Evolutionary conservation across 2,888 invertebrate genomes (phyloP), one percentile per base, ranked within the genome.

Genomic region (Boloria euphrosyne): DNA sequence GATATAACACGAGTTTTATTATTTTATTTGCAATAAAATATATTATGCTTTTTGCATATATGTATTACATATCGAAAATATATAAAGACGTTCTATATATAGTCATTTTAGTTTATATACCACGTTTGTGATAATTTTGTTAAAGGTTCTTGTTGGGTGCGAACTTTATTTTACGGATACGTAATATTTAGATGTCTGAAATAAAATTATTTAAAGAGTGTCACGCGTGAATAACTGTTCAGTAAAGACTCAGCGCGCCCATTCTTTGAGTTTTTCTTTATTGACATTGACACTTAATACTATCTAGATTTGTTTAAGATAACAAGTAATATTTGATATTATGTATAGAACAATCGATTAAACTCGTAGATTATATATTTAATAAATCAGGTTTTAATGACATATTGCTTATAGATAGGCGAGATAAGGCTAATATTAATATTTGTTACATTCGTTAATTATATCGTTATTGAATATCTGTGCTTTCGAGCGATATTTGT

Each of bases 361-460:
- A 22, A 46, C 44, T 46, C 27, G n/a, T 46, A 5, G 46, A 54
- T 49, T 58, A 62, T 59, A 57, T 16, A 3, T 62, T 50, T 31
- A 43, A 55, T 57, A 64, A 68, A 68, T 68, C 68, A 63, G 52
- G 66, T 47, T 54, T 27, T 52, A 51, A 47, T 68, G 46, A 43
- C 43, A 49, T 58, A 65, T 68, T 62, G 47, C 47, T 57, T 47
- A 46, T 68, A 62, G 54, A 62, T 31, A 52, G 4, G 13, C 22
- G 51, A 55, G 68, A 68, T 68, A 62, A 66, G 17, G 17, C 38
- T 68, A 68, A 62, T n/a, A n/a, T 66, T 66, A 46, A 13, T 54
- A 61, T 44, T 31, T 22, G 53, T 57, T 17, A 18, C 17, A 27
- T 43, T n/a, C 16, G 18, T 51, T 18, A 61, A 61, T 46, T 59